Evolutionary conservation across 2,888 invertebrate genomes (phyloP).

Genomic region (Xestia rhomboidea): DNA sequence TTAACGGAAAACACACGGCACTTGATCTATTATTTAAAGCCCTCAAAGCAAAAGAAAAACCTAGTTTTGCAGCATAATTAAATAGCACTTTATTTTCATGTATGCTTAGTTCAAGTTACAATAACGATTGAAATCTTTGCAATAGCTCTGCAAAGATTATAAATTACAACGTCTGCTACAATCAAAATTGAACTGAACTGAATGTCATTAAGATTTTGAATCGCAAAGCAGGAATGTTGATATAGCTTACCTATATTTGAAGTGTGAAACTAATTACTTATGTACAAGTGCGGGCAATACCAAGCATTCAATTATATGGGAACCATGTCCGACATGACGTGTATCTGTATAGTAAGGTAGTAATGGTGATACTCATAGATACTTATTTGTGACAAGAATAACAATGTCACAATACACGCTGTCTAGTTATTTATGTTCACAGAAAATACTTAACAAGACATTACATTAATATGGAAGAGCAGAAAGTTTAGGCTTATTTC

Average conservation of each 20-base stretch:
- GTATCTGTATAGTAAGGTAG: neutral
- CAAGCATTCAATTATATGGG: neutral
- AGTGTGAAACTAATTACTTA: constrained; percentile 11
- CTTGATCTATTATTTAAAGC: constrained; percentile 20
- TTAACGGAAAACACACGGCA: constrained; percentile 23
- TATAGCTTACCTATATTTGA: neutral
- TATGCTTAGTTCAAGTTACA: neutral
- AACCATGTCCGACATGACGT: neutral
- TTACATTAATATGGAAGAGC: neutral
- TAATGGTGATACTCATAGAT: neutral
- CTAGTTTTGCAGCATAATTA: neutral
- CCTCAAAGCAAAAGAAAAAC: neutral
- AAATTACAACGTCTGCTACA: neutral
- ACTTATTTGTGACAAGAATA: neutral
- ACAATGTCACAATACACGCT: neutral
- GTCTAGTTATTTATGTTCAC: neutral
- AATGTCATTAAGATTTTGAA: neutral
- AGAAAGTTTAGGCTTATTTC: neutral
- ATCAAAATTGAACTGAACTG: neutral
- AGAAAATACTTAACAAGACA: neutral
- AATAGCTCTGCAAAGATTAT: neutral
- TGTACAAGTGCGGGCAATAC: constrained; percentile 7
- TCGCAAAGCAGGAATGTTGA: neutral
- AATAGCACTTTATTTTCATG: neutral
- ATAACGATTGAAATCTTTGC: neutral